Evolutionary conservation across 2,888 invertebrate genomes (phyloP).

Genomic region (Aquatica leii): DNA sequence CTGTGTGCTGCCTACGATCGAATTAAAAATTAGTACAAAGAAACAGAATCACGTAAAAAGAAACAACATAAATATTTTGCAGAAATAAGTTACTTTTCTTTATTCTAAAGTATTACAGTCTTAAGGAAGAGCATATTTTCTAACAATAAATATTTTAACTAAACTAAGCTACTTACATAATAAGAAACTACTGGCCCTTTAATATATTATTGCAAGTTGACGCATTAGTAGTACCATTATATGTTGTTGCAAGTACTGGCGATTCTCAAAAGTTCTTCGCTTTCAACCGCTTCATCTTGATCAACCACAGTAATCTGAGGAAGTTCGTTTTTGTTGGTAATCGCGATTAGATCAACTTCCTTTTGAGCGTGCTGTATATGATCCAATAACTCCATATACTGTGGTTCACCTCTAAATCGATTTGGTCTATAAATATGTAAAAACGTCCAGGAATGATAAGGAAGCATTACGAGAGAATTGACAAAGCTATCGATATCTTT

Average conservation of each 20-base stretch:
- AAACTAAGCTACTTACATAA: slow-evolving; percentile 5
- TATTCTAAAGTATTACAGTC: slow-evolving; percentile 8
- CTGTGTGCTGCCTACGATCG: too few species aligned
- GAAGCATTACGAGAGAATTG: slow-evolving; percentile 15
- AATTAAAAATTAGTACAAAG: too few species aligned
- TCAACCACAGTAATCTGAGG: slow-evolving; percentile 16
- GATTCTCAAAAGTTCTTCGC: slow-evolving; percentile 10
- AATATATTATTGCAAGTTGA: neutral
- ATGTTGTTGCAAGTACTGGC: too few species aligned
- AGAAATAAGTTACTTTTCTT: neutral
- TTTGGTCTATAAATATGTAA: slow-evolving; percentile 20
- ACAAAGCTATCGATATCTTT: slow-evolving; percentile 27
- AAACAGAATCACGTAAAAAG: too few species aligned
- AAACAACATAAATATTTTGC: neutral
- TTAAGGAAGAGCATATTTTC: slow-evolving; percentile 5
- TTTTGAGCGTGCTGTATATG: slow-evolving; percentile 17
- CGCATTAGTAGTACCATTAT: too few species aligned
- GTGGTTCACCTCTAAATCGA: slow-evolving; percentile 18
- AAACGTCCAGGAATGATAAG: slow-evolving; percentile 25
- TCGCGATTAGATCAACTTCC: slow-evolving; percentile 16
- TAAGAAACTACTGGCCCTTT: slow-evolving; percentile 8
- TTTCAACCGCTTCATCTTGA: neutral
- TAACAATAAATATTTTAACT: neutral
- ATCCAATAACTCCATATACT: slow-evolving; percentile 18
- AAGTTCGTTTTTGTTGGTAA: neutral